These are phyloP conservation scores for Anabas testudineus DNA, from an alignment of 2,797 vertebrate species.

Conservation along the genomic window DNA sequence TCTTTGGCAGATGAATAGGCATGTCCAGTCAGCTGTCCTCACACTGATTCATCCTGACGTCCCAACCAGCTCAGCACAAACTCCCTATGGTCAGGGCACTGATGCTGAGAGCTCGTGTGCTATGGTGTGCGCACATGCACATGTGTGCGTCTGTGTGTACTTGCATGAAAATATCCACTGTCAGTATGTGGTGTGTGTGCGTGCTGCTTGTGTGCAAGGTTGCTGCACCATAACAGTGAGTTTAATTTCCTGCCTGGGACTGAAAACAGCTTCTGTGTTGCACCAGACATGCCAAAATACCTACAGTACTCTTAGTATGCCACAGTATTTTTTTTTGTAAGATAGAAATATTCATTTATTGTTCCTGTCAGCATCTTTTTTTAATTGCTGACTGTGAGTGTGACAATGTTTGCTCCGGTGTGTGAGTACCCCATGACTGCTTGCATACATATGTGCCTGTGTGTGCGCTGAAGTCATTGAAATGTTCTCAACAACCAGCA, in stretches of 20 bases:
- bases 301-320: background rate
- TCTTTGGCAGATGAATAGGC: constrained; percentile 88
- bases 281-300: constrained; percentile 17
- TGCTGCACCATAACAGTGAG: constrained; percentile 60
- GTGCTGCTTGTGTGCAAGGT: constrained; percentile 49
- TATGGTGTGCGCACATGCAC: constrained; percentile 36
- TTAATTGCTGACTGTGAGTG: constrained; percentile 27
- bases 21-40: constrained; percentile 88
- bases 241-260: constrained; percentile 58
- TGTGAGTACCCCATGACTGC: constrained; percentile 33
- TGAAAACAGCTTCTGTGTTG: constrained; percentile 52
- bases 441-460: constrained; percentile 41
- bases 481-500: constrained; percentile 73
- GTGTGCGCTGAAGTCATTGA: constrained; percentile 77
- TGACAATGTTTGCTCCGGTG: constrained; percentile 31
- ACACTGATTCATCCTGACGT: constrained; percentile 87
- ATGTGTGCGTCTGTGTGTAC: constrained; percentile 35
- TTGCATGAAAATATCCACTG: constrained; percentile 65
- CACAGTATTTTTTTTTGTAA: background rate
- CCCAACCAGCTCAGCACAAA: constrained; percentile 90
- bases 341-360: background rate
- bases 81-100: constrained; percentile 84
- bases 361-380: constrained; percentile 15
- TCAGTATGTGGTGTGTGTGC: constrained; percentile 55
- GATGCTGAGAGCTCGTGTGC: constrained; percentile 78